Evolutionary conservation across 2,888 invertebrate species (phyloP).

Genomic region (Melolontha melolontha): DNA sequence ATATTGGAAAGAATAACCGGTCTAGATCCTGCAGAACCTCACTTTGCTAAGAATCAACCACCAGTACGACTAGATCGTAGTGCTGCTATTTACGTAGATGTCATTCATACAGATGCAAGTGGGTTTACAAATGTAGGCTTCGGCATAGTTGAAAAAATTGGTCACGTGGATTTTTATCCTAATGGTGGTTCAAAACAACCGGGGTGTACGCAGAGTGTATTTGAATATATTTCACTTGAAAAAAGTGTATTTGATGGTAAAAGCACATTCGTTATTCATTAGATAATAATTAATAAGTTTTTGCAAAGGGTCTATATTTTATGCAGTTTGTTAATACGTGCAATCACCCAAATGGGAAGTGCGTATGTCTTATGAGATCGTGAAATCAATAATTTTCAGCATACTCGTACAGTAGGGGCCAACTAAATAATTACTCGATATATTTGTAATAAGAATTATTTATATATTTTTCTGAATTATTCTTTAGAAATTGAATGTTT

Average conservation of each 20-base stretch:
- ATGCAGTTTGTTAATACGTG: too few species aligned
- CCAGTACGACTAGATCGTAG: slow-evolving; percentile 86
- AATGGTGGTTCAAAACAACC: slow-evolving; percentile 89
- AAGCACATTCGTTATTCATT: neutral
- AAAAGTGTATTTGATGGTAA: slow-evolving; percentile 73
- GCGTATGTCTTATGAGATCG: too few species aligned
- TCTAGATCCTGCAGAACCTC: slow-evolving; percentile 92
- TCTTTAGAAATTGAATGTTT: too few species aligned
- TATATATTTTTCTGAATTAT: too few species aligned
- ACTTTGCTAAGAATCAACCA: slow-evolving; percentile 84
- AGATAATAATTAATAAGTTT: too few species aligned
- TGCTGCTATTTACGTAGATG: slow-evolving; percentile 90
- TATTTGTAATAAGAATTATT: too few species aligned
- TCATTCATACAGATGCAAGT: slow-evolving; percentile 89
- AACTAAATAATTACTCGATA: too few species aligned
- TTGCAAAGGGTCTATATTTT: too few species aligned
- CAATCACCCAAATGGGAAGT: too few species aligned
- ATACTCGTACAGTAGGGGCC: too few species aligned
- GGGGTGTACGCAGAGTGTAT: slow-evolving; percentile 72
- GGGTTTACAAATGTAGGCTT: slow-evolving; percentile 82
- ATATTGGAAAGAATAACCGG: slow-evolving; percentile 86
- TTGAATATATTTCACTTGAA: slow-evolving; percentile 74
- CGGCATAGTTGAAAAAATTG: slow-evolving; percentile 85
- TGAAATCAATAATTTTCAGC: too few species aligned
- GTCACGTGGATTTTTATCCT: slow-evolving; percentile 92